These are phyloP conservation scores for Laterallus jamaicensis DNA, from an alignment of 2,113 vertebrate species.

Conservation along the genomic window DNA sequence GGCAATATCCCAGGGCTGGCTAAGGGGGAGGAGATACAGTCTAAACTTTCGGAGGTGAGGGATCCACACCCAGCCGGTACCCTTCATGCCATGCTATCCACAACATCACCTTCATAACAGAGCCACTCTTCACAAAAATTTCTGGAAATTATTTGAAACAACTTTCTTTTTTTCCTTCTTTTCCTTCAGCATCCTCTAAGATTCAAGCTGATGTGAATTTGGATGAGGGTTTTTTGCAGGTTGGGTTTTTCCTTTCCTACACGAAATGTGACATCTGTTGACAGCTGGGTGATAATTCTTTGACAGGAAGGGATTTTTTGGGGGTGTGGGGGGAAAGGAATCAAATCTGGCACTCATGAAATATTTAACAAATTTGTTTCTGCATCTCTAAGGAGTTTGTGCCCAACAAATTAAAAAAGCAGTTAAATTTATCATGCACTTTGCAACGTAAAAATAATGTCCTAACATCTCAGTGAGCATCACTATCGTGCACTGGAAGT, in stretches of 20 bases:
- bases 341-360: not conserved
- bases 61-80: rapidly evolving
- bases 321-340: not conserved
- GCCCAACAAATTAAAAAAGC: not conserved
- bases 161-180: not conserved
- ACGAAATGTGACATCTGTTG: constrained; percentile 23
- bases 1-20: not conserved
- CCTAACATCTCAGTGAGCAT: not conserved
- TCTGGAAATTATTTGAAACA: not conserved
- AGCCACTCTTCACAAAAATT: not conserved
- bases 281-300: constrained; percentile 39
- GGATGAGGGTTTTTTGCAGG: not conserved
- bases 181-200: not conserved
- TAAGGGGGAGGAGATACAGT: not conserved
- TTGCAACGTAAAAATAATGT: not conserved
- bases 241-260: not conserved
- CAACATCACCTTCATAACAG: not conserved
- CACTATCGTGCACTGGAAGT: not conserved
- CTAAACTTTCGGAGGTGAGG: not conserved
- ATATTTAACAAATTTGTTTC: not conserved
- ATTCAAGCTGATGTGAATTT: not conserved
- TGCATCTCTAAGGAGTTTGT: not conserved
- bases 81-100: not conserved
- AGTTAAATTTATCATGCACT: not conserved
- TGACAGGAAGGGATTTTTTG: not conserved